Percentiles rank a stretch among this genome's conserved stretches.
These are phyloP conservation scores for Albula goreensis DNA, from an alignment of 2,113 vertebrate genomes.

Conservation along the genomic window DNA sequence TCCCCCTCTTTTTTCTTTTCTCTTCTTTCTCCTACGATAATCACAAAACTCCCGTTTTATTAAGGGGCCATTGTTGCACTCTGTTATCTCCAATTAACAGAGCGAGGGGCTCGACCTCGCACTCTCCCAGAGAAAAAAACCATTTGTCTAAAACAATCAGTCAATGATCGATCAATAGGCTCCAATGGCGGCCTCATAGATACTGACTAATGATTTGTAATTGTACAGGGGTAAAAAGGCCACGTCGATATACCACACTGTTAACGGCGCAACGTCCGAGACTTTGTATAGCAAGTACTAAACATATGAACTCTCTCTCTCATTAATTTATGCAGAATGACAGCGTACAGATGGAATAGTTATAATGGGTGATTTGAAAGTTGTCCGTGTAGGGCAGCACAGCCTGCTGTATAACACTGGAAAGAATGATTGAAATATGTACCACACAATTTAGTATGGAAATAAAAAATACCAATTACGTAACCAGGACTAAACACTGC, in stretches of 20 bases:
- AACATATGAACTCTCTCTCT: not conserved
- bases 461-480: not conserved
- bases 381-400: not conserved
- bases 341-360: not conserved
- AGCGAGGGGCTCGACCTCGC: conserved; percentile 63
- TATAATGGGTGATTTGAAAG: not conserved
- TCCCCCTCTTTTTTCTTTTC: conserved; percentile 58
- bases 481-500: no score
- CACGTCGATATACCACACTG: conserved; percentile 65
- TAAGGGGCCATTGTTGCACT: conserved; percentile 68
- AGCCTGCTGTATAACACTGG: not conserved
- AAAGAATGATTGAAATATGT: not conserved
- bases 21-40: conserved; percentile 68
- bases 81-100: conserved; percentile 78
- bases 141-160: conserved; percentile 74
- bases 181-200: conserved; percentile 58
- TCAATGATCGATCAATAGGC: conserved; percentile 72
- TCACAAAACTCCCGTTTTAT: conserved; percentile 71
- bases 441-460: not conserved
- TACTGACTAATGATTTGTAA: conserved; percentile 62
- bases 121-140: conserved; percentile 60
- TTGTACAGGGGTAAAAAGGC: conserved; percentile 62
- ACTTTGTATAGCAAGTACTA: not conserved
- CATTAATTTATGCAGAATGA: not conserved
- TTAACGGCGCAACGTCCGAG: conserved; percentile 47